Conservation (phyloP, 2,888 invertebrate genomes). For the Laothoe populi region DNA sequence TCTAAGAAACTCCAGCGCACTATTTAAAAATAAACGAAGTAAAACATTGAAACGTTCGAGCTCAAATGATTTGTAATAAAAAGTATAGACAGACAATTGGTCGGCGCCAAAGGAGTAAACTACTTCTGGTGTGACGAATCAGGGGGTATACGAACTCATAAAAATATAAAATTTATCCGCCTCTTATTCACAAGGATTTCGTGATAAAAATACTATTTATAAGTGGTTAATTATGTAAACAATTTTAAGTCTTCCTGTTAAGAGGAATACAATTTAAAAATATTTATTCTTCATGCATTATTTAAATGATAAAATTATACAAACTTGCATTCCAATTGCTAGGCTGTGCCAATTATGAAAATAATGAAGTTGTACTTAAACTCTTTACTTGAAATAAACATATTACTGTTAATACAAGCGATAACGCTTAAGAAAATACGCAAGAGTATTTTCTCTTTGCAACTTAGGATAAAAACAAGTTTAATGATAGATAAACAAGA, state of each 20-base stretch:
- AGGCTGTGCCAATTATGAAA: neutral
- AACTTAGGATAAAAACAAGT: too few relatives aligned
- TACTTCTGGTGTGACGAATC: constrained; percentile 26
- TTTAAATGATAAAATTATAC: neutral
- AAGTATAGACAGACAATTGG: constrained; percentile 19
- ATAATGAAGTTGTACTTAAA: too few relatives aligned
- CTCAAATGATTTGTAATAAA: constrained; percentile 25
- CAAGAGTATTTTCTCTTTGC: too few relatives aligned
- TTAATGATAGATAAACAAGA: too few relatives aligned
- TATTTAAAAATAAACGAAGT: constrained; percentile 21
- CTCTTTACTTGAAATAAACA: too few relatives aligned
- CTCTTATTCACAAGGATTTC: neutral
- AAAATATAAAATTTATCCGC: constrained; percentile 21
- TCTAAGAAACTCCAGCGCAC: constrained; percentile 13
- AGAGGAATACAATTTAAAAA: constrained; percentile 19
- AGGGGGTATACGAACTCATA: constrained; percentile 21
- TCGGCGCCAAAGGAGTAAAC: constrained; percentile 27
- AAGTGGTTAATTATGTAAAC: constrained; percentile 16
- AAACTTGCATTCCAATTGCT: neutral
- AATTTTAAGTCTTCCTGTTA: constrained; percentile 22
- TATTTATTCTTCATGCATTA: neutral
- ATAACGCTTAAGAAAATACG: too few relatives aligned
- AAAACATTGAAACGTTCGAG: constrained; percentile 15
- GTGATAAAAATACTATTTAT: constrained; percentile 1
- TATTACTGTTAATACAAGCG: too few relatives aligned